phyloP scores from a whole-genome alignment of 2,113 vertebrate species.

The Pollimyrus isidori region DNA sequence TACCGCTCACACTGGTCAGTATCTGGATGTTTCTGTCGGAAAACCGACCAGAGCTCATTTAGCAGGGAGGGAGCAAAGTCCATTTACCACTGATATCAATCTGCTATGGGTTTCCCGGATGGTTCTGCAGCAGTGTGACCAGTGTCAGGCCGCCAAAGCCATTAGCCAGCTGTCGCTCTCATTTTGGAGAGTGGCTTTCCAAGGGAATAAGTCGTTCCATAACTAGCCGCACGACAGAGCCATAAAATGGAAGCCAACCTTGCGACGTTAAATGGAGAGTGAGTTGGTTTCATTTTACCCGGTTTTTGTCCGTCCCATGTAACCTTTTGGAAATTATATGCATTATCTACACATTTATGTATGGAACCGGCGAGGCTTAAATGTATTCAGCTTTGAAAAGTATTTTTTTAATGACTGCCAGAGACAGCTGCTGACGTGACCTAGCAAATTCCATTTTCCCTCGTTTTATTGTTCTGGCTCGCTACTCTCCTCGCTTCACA shows the following conservation, averaged over 20 bases:
- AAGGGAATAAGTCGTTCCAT: slow-evolving; percentile 2
- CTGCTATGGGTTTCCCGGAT: background rate
- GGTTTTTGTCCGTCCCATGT: background rate
- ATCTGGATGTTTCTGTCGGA: background rate
- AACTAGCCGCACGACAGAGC: background rate
- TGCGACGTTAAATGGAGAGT: background rate
- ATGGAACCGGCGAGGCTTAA: background rate
- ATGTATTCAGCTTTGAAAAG: background rate
- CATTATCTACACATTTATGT: background rate
- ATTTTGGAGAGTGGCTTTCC: background rate
- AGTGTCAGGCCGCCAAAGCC: background rate
- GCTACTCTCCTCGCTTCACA: background rate
- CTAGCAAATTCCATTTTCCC: background rate
- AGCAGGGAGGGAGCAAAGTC: background rate
- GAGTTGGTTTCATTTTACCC: background rate
- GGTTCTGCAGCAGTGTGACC: background rate
- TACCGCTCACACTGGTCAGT: background rate
- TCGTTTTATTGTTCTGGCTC: background rate
- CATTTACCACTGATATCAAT: slow-evolving; percentile 3
- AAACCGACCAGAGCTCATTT: background rate
- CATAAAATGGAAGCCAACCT: background rate
- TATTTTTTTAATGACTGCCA: background rate
- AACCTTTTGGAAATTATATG: background rate
- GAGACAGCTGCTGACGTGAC: background rate
- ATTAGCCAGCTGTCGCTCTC: slow-evolving; percentile 5